Percentiles rank a stretch among this genome's conserved stretches.
Conservation (phyloP, 2,888 invertebrate genomes). For the Lycocerus yunnanus region DNA sequence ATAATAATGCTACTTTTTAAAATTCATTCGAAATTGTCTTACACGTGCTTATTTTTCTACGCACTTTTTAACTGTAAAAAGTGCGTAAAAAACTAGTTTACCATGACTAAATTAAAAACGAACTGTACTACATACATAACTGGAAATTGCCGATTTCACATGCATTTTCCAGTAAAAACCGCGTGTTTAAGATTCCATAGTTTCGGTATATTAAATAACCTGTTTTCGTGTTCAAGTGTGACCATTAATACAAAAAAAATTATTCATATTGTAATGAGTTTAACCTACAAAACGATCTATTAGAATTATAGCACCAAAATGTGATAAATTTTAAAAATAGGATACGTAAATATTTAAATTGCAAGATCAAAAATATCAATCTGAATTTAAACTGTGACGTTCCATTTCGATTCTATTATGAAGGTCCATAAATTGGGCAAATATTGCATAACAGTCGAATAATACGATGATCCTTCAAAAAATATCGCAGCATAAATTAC, state of each 20-base stretch:
- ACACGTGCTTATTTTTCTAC: neutral
- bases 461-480: neutral
- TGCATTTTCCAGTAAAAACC: neutral
- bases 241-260: neutral
- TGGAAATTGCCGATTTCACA: neutral
- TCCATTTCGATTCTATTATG: neutral
- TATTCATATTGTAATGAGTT: neutral
- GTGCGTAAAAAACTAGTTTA: slow-evolving; percentile 1
- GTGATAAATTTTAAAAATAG: neutral
- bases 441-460: neutral
- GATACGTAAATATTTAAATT: neutral
- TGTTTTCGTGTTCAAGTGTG: neutral
- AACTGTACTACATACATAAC: neutral
- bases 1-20: neutral
- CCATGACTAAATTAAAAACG: neutral
- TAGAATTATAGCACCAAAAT: neutral
- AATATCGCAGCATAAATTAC: neutral
- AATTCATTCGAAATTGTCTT: neutral
- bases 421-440: neutral
- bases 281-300: neutral
- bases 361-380: neutral
- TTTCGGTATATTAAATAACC: neutral
- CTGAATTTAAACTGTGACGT: neutral
- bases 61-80: slow-evolving; percentile 2
- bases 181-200: neutral